Evolutionary conservation across 2,888 invertebrate genomes (phyloP), one percentile per base, ranked within the genome.

Genomic region (Drosophila histrio): DNA sequence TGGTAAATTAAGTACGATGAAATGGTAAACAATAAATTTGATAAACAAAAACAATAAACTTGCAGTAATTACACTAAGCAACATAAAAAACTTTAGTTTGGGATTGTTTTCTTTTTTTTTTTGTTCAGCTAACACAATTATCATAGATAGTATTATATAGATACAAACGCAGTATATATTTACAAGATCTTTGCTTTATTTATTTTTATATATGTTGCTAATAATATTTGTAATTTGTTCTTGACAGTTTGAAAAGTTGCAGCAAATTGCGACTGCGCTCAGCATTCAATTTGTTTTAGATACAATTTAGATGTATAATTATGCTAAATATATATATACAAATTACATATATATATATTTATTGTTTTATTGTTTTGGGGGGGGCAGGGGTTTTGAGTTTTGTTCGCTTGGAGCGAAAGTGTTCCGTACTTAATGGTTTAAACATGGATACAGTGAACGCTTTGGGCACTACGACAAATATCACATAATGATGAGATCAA

Each of bases 401-500:
- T 36, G 43, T 65, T 79, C 64, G 77, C 79, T 79, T 82, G 41
- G 60, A 79, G 66, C 68, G 63, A 64, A 53, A 36, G 50, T 62
- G 43, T 68, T 57, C 28, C 63, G 65, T 65, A 73, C 72, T 74
- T 81, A 71, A 67, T 53, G 59, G 56, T 59, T 72, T 75, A 84
- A 82, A 78, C 76, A 63, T 71, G 67, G 69, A 67, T 75, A 85
- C 64, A 85, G 84, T 80, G 84, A 82, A 83, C 84, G 82, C 73
- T 82, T 73, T 85, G 85, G 85, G 84, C 82, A 79, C 83, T 84
- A 84, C 82, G 82, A 85, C 87, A 85, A 87, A 88, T 88, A 88
- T 88, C 88, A 88, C 88, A 88, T 86, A 79, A 89, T 88, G 88
- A 89, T 88, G 88, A 88, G 88, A 88, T 88, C 88, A 88, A 84